phyloP scores from a whole-genome alignment of 2,888 invertebrate genomes.

The Trachelus iudaicus region DNA sequence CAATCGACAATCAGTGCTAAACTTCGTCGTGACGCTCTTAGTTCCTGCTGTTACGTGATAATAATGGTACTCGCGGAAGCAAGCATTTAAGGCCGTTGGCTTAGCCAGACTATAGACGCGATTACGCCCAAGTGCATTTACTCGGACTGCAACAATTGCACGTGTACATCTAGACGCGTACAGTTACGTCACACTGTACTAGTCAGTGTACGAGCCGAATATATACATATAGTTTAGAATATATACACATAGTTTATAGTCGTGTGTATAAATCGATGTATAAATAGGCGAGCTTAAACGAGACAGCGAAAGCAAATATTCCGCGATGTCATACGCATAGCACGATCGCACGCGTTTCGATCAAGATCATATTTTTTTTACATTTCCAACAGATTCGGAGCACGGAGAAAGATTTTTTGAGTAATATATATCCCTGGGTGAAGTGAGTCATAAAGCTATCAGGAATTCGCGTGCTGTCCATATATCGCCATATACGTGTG shows the following conservation, averaged over 20 bases:
- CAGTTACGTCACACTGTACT: background rate
- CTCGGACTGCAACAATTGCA: conserved; percentile 6
- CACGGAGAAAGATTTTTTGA: background rate
- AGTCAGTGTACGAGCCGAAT: background rate
- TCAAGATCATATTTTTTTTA: background rate
- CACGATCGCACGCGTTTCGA: background rate
- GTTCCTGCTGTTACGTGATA: conserved; percentile 21
- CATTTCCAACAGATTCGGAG: background rate
- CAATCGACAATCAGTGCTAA: background rate
- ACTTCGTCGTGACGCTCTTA: conserved; percentile 21
- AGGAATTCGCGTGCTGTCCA: conserved; percentile 40
- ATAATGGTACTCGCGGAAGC: conserved; percentile 30
- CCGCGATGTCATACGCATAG: conserved; percentile 12
- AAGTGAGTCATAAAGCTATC: conserved; percentile 44
- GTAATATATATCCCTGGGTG: background rate
- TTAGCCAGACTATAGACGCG: conserved; percentile 33
- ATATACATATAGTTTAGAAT: background rate
- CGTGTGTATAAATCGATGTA: conserved; percentile 24
- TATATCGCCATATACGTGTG: background rate
- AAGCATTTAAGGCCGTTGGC: conserved; percentile 48
- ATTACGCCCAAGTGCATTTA: conserved; percentile 54
- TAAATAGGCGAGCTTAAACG: conserved; percentile 53
- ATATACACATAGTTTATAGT: background rate
- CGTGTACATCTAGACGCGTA: background rate
- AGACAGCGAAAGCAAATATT: conserved; percentile 57